Evolutionary conservation across 2,888 invertebrate genomes (phyloP).

Genomic region (Drosophila fulvimacula): DNA sequence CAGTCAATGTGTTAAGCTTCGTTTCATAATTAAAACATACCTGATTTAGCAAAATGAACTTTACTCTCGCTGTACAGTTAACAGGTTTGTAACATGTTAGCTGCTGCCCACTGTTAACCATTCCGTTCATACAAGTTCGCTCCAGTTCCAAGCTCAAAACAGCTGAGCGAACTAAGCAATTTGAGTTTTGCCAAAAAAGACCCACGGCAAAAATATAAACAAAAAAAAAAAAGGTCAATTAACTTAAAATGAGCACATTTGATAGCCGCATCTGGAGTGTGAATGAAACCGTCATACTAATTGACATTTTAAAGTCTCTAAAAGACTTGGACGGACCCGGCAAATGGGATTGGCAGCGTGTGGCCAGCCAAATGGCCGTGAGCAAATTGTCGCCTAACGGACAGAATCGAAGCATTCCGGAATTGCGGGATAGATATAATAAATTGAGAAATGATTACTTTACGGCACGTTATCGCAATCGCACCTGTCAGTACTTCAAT

Average conservation of each 20-base stretch:
- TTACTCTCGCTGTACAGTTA: background rate
- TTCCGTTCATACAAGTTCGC: background rate
- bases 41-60: background rate
- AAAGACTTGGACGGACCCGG: slow-evolving; percentile 6
- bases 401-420: slow-evolving; percentile 2
- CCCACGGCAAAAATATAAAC: slow-evolving; percentile 11
- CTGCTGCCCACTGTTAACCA: background rate
- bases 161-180: slow-evolving; percentile 20
- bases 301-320: slow-evolving; percentile 30
- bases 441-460: slow-evolving; percentile 36
- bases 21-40: background rate
- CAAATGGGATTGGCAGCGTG: slow-evolving; percentile 41
- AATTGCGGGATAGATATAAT: slow-evolving; percentile 38
- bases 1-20: no score
- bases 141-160: slow-evolving; percentile 19
- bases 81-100: slow-evolving; percentile 2
- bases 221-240: background rate
- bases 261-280: slow-evolving; percentile 27
- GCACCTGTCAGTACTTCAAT: slow-evolving; percentile 37
- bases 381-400: slow-evolving; percentile 6
- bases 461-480: slow-evolving; percentile 26
- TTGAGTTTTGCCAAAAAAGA: background rate
- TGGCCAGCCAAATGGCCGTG: slow-evolving; percentile 35
- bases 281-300: slow-evolving; percentile 37
- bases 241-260: slow-evolving; percentile 35